A percentile compares a stretch with the other conserved stretches of the same genome.
Evolutionary conservation across 2,888 invertebrate genomes (phyloP).

Genomic region (Agrenia bidenticulata): DNA sequence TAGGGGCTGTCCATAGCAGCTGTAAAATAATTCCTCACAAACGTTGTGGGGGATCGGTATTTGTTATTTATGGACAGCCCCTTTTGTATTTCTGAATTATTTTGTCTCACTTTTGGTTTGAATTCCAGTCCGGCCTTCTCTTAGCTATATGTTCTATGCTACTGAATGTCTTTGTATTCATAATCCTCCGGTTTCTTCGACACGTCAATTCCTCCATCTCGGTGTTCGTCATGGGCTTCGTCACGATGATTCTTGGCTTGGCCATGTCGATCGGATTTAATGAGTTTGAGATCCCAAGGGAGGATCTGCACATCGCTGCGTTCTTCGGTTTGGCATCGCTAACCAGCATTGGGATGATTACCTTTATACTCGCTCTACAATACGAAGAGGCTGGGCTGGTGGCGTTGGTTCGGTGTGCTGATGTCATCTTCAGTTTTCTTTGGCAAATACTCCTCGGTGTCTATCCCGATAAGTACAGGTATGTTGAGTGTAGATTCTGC

Average conservation of each 20-base stretch:
- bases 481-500: slow-evolving; percentile 1
- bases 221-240: not conserved
- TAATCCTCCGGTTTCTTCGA: not conserved
- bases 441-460: slow-evolving; percentile 41
- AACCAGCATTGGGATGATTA: slow-evolving; percentile 21
- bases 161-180: not conserved
- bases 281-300: no score
- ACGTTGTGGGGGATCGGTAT: no score
- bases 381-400: slow-evolving; percentile 48
- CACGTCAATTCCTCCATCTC: not conserved
- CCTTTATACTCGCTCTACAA: slow-evolving; percentile 44
- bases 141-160: not conserved
- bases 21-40: no score
- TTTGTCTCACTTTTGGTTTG: no score
- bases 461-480: slow-evolving; percentile 39
- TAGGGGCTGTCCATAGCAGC: not conserved
- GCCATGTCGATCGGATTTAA: not conserved
- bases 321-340: slow-evolving; percentile 12
- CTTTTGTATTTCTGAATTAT: no score
- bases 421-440: slow-evolving; percentile 43
- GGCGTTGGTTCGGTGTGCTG: slow-evolving; percentile 38
- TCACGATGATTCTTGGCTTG: not conserved
- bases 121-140: no score
- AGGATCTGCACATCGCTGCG: not conserved
- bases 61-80: no score